Base-by-base conservation (phyloP, 2,113 vertebrate species). In the Catharus fuscescens region DNA sequence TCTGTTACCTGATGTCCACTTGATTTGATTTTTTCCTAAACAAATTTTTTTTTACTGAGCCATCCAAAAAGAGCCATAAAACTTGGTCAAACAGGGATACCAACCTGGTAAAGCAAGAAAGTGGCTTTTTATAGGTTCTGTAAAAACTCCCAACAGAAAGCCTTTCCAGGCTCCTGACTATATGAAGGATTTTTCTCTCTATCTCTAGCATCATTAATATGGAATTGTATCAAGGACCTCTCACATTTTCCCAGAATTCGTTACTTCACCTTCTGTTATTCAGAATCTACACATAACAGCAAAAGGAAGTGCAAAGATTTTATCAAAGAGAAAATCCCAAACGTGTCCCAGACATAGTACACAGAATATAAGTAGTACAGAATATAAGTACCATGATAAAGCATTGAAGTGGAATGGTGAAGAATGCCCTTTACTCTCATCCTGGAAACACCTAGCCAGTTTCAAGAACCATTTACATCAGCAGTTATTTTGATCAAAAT, bases 331-430 rank as follows among this genome's bases (percentile, higher is more conserved):
- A 86, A 88, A 65, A 48, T 10, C 10, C 4, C 1, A 23, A 44
- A 14, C 0, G 2, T 15, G 7, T 25, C 48, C 38, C 0, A 1
- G 73, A 19, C 5, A 8, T 4, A 5, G 12, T 9, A 40, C 8
- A 20, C 12, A 38, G 38, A 38, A 38, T 38, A 38, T 38, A 38
- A 38, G 38, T 38, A 38, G 38, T 23, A 2, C 0, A 24, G 53
- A 1, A 0, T 25, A 5, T 15, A 18, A 40, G 18, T 14, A 28
- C 16, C 9, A 23, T 17, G 32, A 34, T 2, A 45, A 7, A 31
- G 31, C 45, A 36, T 21, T 23, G 2, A 32, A 29, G 17, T 12
- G 21, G 20, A 44, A 72, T 14, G 40, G 36, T 42, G 36, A 38
- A 9, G 19, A 82, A 54, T 1, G 6, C 12, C 50, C 14, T 31